A percentile compares a stretch with the other conserved stretches of the same genome.
phyloP scores from a whole-genome alignment of 2,113 vertebrate species.

The Nothoprocta perdicaria region DNA sequence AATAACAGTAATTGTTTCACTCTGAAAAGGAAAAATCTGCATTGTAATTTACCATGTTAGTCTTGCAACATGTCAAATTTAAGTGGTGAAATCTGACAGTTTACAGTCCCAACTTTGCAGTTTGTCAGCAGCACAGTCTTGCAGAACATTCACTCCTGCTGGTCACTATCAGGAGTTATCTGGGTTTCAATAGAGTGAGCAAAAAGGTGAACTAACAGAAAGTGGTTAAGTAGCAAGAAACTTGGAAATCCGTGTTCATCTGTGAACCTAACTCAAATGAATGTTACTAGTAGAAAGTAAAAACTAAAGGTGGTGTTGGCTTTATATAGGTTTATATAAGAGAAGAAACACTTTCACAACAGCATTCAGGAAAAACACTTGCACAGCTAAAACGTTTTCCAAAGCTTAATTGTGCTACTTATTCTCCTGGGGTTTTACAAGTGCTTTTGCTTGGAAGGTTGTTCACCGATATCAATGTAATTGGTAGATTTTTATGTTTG shows the following conservation, averaged over 20 bases:
- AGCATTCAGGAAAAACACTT: not conserved
- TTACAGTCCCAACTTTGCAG: not conserved
- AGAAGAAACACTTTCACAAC: not conserved
- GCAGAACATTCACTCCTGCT: not conserved
- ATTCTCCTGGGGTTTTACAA: not conserved
- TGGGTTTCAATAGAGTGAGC: not conserved
- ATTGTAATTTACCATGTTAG: not conserved
- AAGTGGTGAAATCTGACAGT: not conserved
- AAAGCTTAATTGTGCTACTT: not conserved
- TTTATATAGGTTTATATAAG: not conserved
- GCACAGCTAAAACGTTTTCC: not conserved
- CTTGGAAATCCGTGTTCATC: constrained; percentile 7
- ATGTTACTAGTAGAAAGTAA: constrained; percentile 48
- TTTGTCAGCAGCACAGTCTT: not conserved
- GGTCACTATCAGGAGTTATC: not conserved
- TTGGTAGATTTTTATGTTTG: not conserved
- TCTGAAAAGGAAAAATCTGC: not conserved
- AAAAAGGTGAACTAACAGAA: not conserved
- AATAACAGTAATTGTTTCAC: not conserved
- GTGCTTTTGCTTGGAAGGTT: not conserved
- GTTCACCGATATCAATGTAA: not conserved
- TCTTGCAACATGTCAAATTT: not conserved
- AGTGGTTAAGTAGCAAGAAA: not conserved
- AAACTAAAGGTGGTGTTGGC: rapidly evolving
- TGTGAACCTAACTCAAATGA: constrained; percentile 35